Percentiles rank a stretch among this genome's conserved stretches.
Evolutionary conservation across 1,140 invertebrate genomes (phyloP).

Genomic region (Periplaneta americana): DNA sequence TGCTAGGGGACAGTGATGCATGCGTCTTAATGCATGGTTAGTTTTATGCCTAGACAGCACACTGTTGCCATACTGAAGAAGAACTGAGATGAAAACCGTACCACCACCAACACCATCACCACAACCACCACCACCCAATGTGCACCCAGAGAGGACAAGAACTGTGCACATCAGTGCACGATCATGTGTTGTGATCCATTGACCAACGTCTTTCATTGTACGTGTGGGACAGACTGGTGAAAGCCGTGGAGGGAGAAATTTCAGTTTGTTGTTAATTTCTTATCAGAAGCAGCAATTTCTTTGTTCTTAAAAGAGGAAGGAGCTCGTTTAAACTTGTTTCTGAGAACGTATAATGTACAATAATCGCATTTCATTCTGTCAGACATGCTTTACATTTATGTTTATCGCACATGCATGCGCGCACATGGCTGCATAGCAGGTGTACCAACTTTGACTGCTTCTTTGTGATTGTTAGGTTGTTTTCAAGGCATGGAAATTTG

Average conservation of each 20-base stretch:
- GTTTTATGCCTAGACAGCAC: background rate
- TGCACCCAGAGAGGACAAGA: background rate
- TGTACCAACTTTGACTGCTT: background rate
- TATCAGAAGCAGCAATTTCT: background rate
- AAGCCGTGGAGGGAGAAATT: background rate
- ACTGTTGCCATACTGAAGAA: background rate
- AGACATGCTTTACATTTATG: background rate
- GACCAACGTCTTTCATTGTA: slow-evolving; percentile 9
- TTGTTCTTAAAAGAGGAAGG: background rate
- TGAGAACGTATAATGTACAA: background rate
- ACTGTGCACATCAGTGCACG: background rate
- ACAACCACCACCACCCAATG: background rate
- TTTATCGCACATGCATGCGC: background rate
- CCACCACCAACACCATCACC: background rate
- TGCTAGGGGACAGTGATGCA: background rate
- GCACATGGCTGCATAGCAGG: background rate
- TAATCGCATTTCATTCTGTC: background rate
- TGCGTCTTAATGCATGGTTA: background rate
- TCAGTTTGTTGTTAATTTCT: background rate
- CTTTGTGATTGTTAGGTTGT: background rate
- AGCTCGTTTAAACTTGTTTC: background rate
- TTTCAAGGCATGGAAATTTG: background rate
- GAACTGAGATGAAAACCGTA: background rate
- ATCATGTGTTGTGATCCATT: background rate
- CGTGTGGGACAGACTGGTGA: background rate